Evolutionary conservation across 2,113 vertebrate species (phyloP).

Genomic region (Cheirogaleus medius): DNA sequence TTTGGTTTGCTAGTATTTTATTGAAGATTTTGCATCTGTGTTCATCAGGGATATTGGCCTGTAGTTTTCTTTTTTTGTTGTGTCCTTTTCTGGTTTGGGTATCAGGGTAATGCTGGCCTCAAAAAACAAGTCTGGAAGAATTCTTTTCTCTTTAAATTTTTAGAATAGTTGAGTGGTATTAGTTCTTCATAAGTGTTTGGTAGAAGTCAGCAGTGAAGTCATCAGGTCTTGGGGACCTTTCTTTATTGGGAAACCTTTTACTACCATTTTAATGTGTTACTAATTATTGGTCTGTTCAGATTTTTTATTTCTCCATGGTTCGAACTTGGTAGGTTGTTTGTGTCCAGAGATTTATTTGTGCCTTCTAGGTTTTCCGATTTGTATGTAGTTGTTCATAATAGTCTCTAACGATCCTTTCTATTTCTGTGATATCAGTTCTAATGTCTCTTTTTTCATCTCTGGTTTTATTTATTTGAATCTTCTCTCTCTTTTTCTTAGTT

Average conservation of each 20-base stretch:
- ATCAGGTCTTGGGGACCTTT: background rate
- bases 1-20: too few relatives aligned
- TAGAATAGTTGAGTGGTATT: background rate
- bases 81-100: too few relatives aligned
- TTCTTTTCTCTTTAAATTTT: background rate
- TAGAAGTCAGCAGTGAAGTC: background rate
- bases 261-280: background rate
- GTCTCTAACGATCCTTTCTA: background rate
- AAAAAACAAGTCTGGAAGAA: too few relatives aligned
- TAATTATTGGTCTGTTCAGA: background rate
- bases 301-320: background rate
- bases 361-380: background rate
- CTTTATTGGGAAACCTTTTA: background rate
- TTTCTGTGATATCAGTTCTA: background rate
- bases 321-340: background rate
- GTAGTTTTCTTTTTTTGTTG: too few relatives aligned
- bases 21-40: too few relatives aligned
- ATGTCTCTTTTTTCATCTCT: background rate
- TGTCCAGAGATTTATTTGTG: background rate
- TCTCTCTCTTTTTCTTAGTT: background rate
- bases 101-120: too few relatives aligned
- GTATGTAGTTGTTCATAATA: background rate
- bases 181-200: background rate
- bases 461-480: background rate
- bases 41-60: too few relatives aligned